Evolutionary conservation across 1,140 invertebrate species (phyloP), one percentile per base, ranked within the genome.

Genomic region (Homarus americanus): DNA sequence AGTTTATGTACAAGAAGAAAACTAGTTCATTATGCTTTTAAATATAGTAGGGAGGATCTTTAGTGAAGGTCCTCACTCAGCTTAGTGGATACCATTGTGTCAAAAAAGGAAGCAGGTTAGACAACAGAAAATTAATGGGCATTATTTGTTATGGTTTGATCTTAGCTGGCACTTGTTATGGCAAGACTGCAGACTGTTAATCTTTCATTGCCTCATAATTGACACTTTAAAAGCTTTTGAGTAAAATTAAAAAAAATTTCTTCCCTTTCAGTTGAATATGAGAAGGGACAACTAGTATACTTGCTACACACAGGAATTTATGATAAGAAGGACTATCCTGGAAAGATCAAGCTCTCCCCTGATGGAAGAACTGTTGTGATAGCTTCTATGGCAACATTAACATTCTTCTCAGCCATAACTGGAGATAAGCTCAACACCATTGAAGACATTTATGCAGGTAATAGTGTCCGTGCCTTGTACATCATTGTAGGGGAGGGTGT

Each of bases 331-430:
- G 34, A 73, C 94, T 94, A 58, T 93, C 95, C 34, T 94, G 94
- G 20, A 86, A 94, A 58, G 28, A 95, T 97, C 91, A 95, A 96
- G 4, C 94, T 98, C 41, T 97, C 97, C 53, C 97, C 97, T 10
- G 97, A 97, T 94, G 96, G 96, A 0, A 95, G 97, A 93, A 96
- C 97, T 58, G 94, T 97, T 9, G 96, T 95, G 0, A 96, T 98
- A 38, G 95, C 96, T n/a, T 95, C 95, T 90, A 95, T 95, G 79
- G 95, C 95, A 73, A 95, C 94, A 40, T 93, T 98, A 10, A 95
- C 95, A n/a, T 96, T 97, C 93, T 97, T 96, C 94, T 96, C 96
- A 78, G 96, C 96, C 0, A 94, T 96, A 72, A 96, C 95, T 75
- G 96, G 96, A 66, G 93, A 96, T 79, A 94, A 96, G 53, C 96